These are phyloP conservation scores for Bimastos eiseni DNA, from an alignment of 2,888 invertebrate species.

Conservation along the genomic window DNA sequence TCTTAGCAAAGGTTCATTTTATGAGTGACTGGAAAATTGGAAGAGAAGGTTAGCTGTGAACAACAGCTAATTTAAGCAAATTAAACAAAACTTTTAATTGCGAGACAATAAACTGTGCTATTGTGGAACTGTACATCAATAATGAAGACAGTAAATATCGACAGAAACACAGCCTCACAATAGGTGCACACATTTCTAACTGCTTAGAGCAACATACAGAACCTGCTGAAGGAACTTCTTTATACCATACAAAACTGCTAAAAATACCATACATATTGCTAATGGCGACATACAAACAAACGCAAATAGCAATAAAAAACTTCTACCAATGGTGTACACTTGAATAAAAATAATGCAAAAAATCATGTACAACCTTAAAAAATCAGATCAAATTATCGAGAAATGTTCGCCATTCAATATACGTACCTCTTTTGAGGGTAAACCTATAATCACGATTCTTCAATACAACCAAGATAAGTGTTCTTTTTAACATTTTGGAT, in stretches of 20 bases:
- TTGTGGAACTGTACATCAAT: not conserved
- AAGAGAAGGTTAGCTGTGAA: no score
- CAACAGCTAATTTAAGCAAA: not conserved
- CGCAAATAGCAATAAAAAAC: slow-evolving; percentile 13
- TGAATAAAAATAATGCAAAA: slow-evolving; percentile 9
- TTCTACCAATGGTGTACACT: not conserved
- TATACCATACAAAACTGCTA: not conserved
- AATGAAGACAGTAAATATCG: not conserved
- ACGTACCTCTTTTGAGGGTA: not conserved
- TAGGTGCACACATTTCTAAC: not conserved
- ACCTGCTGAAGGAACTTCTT: not conserved
- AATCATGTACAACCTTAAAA: slow-evolving; percentile 6
- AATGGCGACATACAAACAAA: not conserved
- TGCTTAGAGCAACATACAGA: slow-evolving; percentile 13
- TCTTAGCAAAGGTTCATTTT: not conserved
- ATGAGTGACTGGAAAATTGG: not conserved
- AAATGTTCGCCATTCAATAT: not conserved
- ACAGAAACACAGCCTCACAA: not conserved
- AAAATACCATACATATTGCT: not conserved
- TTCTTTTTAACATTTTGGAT: not conserved
- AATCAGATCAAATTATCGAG: not conserved
- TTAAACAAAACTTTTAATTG: not conserved
- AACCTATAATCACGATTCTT: not conserved
- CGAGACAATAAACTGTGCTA: not conserved
- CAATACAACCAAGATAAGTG: not conserved